These are phyloP conservation scores for Colius striatus DNA, from an alignment of 2,113 vertebrate genomes.

Conservation along the genomic window DNA sequence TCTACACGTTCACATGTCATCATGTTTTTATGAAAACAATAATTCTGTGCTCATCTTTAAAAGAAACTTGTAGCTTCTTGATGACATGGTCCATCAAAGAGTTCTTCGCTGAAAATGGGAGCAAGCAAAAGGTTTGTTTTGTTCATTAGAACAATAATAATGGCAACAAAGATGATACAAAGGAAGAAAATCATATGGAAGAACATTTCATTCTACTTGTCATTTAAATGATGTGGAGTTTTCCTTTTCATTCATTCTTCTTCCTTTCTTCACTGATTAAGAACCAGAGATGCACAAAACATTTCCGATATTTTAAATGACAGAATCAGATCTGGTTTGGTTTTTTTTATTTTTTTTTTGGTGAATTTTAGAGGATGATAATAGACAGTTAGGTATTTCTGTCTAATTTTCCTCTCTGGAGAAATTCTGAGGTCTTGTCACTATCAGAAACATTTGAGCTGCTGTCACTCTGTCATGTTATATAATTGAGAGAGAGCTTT, in stretches of 20 bases:
- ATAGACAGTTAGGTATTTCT: neutral
- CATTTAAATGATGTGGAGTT: neutral
- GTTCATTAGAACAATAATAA: neutral
- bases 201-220: neutral
- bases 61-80: neutral
- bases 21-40: neutral
- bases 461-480: neutral
- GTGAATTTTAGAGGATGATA: neutral
- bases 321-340: neutral
- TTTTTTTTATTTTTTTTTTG: neutral
- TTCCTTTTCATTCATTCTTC: neutral
- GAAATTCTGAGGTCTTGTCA: neutral
- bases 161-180: neutral
- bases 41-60: neutral
- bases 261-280: neutral
- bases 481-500: neutral
- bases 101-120: neutral
- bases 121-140: neutral
- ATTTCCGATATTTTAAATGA: neutral
- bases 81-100: neutral
- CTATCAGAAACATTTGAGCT: neutral
- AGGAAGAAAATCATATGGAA: neutral
- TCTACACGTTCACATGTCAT: neutral
- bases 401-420: neutral
- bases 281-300: neutral